Conservation (phyloP, 2,797 vertebrate species). For the Acipenser oxyrinchus region DNA sequence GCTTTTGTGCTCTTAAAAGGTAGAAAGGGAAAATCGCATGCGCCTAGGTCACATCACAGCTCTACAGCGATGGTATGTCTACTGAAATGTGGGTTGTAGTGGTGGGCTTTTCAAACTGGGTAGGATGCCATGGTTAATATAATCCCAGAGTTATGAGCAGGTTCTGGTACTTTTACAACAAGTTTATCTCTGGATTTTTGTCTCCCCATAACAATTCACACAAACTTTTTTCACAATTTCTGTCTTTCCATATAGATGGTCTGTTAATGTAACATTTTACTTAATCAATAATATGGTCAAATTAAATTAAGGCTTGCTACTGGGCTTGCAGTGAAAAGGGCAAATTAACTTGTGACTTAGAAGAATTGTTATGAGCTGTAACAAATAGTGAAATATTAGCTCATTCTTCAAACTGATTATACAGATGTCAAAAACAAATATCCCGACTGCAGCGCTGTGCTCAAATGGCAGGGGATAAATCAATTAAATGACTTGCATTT, state of each 20-base stretch:
- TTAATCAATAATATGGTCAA: neutral
- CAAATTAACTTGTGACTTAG: conserved; percentile 29
- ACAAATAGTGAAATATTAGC: conserved; percentile 17
- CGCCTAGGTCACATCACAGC: too few species aligned
- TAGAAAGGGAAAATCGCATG: too few species aligned
- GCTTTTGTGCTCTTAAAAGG: too few species aligned
- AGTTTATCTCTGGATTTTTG: too few species aligned
- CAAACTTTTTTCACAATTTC: neutral
- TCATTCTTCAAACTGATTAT: conserved; percentile 34
- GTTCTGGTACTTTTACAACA: too few species aligned
- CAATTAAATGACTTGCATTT: conserved; percentile 19
- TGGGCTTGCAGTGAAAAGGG: conserved; percentile 18
- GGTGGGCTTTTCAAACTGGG: too few species aligned
- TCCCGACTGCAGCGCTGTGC: conserved; percentile 15
- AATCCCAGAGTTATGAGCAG: too few species aligned
- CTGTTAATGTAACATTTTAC: neutral
- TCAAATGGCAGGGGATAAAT: conserved; percentile 23
- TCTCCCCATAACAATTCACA: too few species aligned
- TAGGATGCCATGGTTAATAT: too few species aligned
- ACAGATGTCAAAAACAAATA: conserved; percentile 30
- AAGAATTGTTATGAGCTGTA: conserved; percentile 22
- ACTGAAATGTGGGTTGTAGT: too few species aligned
- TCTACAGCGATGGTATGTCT: too few species aligned
- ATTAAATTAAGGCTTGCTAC: conserved; percentile 6
- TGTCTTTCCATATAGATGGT: neutral